Conservation (phyloP, 2,888 invertebrate species). For the Cantharis flavilabris region DNA sequence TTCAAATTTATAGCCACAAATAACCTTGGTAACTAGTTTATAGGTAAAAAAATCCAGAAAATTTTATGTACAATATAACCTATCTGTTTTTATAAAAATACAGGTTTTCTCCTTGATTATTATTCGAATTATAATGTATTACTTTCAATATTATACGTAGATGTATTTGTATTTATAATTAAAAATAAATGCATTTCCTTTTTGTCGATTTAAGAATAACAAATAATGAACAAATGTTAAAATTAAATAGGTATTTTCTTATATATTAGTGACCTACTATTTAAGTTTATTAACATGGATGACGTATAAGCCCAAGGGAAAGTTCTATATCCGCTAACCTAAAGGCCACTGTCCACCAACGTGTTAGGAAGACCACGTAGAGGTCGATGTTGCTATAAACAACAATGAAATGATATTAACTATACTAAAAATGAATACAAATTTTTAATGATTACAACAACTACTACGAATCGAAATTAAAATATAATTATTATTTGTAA, state of each 20-base stretch:
- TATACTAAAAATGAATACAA: background rate
- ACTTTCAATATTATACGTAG: background rate
- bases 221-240: background rate
- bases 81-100: background rate
- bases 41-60: background rate
- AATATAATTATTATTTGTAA: background rate
- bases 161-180: background rate
- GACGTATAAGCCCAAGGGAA: constrained; percentile 29
- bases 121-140: background rate
- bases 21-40: background rate
- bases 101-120: background rate
- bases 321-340: constrained; percentile 31
- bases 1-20: background rate
- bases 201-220: background rate
- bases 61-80: background rate
- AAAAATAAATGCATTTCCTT: background rate
- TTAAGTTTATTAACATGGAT: constrained; percentile 19
- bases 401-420: background rate
- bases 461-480: background rate
- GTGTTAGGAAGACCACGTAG: background rate
- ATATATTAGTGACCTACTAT: constrained; percentile 24
- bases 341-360: constrained; percentile 32
- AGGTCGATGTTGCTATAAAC: background rate
- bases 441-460: background rate
- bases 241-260: constrained; percentile 11